These are phyloP conservation scores for Scaptodrosophila latifasciaeformis DNA, from an alignment of 2,888 invertebrate species.

Conservation along the genomic window DNA sequence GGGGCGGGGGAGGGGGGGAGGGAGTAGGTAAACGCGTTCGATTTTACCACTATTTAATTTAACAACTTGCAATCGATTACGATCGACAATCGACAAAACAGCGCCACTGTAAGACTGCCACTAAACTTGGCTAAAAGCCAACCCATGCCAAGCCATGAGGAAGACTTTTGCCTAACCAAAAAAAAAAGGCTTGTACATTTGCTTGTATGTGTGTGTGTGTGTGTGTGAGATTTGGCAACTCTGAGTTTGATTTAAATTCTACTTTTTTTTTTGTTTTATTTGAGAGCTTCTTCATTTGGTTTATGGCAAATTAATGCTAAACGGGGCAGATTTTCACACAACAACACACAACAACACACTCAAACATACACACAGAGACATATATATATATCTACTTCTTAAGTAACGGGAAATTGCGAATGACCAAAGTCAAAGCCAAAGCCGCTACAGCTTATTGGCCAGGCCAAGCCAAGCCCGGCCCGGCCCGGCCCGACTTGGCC, in stretches of 20 bases:
- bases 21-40: conserved; percentile 34
- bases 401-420: conserved; percentile 1
- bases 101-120: conserved; percentile 6
- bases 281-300: background rate
- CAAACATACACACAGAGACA: too few relatives aligned
- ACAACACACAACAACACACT: background rate
- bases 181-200: too few relatives aligned
- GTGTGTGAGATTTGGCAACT: background rate
- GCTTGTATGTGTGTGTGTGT: too few relatives aligned
- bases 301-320: background rate
- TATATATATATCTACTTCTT: too few relatives aligned
- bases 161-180: too few relatives aligned
- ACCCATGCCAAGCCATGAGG: too few relatives aligned
- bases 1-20: background rate
- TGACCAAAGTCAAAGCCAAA: background rate
- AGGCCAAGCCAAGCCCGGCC: background rate
- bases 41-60: conserved; percentile 44
- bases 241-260: background rate
- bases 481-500: too few relatives aligned
- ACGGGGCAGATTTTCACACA: background rate
- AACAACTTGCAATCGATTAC: conserved; percentile 57
- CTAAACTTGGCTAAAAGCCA: too few relatives aligned
- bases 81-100: conserved; percentile 53
- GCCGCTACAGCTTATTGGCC: background rate
- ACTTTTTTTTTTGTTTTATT: background rate